Evolutionary conservation across 2,888 invertebrate species (phyloP).

Genomic region (Hermaeophaga mercurialis): DNA sequence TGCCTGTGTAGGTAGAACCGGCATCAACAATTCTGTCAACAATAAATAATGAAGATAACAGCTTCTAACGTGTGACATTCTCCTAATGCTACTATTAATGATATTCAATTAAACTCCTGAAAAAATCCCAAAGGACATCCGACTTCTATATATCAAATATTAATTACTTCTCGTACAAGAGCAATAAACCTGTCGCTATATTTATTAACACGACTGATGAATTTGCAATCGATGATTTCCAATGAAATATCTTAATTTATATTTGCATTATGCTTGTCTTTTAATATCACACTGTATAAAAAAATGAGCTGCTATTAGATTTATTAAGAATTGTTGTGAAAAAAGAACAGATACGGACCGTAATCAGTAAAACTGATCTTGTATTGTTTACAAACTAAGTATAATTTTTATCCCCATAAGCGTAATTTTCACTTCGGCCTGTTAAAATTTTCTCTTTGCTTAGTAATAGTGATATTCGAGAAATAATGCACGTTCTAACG

Average conservation of each 20-base stretch:
- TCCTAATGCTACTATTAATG: conserved; percentile 20
- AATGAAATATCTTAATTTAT: background rate
- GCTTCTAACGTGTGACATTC: conserved; percentile 17
- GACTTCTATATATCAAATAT: conserved; percentile 31
- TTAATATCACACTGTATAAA: too few relatives aligned
- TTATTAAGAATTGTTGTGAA: too few relatives aligned
- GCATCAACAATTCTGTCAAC: background rate
- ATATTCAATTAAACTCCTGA: conserved; percentile 20
- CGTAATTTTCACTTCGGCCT: conserved; percentile 10
- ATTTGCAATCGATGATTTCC: conserved; percentile 23
- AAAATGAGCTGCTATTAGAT: too few relatives aligned
- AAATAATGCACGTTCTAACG: conserved; percentile 2
- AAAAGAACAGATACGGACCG: too few relatives aligned
- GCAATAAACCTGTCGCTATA: conserved; percentile 29
- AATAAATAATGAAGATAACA: conserved; percentile 19
- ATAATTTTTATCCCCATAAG: background rate
- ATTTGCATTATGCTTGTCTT: conserved; percentile 17
- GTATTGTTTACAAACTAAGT: background rate
- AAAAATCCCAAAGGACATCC: conserved; percentile 31
- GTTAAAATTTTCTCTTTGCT: conserved; percentile 9
- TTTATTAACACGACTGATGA: conserved; percentile 23
- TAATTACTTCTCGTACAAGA: conserved; percentile 27
- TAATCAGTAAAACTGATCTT: too few relatives aligned
- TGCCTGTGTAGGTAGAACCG: background rate
- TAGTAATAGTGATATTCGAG: conserved; percentile 3